Conservation (phyloP, 2,888 invertebrate species). For the Prosopocoilus inquinatus region DNA sequence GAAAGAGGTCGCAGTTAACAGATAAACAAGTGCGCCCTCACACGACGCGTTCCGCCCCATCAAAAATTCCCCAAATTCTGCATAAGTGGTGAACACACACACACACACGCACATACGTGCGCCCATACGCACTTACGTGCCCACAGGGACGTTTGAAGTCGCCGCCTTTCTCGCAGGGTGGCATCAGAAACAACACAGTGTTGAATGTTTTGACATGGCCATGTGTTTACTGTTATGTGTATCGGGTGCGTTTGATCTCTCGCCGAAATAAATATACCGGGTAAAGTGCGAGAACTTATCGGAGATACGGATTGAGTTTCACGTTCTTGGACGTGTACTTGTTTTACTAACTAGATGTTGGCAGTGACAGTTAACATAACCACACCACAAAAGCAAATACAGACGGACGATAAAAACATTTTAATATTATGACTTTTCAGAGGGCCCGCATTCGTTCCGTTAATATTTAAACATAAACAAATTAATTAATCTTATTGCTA, state of each 20-base stretch:
- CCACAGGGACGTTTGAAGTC: slow-evolving; percentile 12
- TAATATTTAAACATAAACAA: too few relatives aligned
- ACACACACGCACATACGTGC: not conserved
- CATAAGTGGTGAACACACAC: slow-evolving; percentile 13
- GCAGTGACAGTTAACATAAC: slow-evolving; percentile 13
- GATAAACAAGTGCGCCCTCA: slow-evolving; percentile 17
- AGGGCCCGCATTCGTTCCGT: not conserved
- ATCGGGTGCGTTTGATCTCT: slow-evolving; percentile 17
- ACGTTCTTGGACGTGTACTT: not conserved
- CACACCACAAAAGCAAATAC: slow-evolving; percentile 4
- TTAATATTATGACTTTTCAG: slow-evolving; percentile 1
- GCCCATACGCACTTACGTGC: not conserved
- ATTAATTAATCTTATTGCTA: too few relatives aligned
- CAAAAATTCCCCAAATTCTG: slow-evolving; percentile 17
- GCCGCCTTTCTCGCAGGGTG: slow-evolving; percentile 18
- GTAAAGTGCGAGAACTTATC: slow-evolving; percentile 17
- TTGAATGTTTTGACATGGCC: slow-evolving; percentile 37
- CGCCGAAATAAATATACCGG: slow-evolving; percentile 16
- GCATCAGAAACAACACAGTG: slow-evolving; percentile 23
- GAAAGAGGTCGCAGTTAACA: not conserved
- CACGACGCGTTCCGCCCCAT: slow-evolving; percentile 16
- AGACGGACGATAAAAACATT: not conserved
- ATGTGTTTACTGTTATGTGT: slow-evolving; percentile 33
- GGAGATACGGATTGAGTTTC: slow-evolving; percentile 6
- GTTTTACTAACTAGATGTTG: slow-evolving; percentile 3